phyloP scores from a whole-genome alignment of 2,113 vertebrate genomes.

The Rousettus leschenaultii region DNA sequence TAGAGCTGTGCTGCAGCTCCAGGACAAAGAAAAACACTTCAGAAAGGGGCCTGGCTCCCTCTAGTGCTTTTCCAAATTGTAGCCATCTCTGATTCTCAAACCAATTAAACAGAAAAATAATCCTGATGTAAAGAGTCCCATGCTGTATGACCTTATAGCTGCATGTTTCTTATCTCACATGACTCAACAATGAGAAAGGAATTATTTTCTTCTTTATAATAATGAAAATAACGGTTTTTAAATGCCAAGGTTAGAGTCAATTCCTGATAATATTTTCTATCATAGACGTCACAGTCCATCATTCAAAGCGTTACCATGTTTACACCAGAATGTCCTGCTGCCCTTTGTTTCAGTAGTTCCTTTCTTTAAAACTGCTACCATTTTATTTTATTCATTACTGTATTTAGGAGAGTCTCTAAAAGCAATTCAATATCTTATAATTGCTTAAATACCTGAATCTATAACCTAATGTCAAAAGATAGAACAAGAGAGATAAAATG shows the following conservation, averaged over 20 bases:
- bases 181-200: background rate
- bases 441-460: too few relatives aligned
- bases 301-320: background rate
- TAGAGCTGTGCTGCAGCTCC: background rate
- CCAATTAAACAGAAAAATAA: background rate
- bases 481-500: background rate
- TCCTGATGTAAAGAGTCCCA: background rate
- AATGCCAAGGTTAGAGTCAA: background rate
- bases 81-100: background rate
- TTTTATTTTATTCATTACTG: background rate
- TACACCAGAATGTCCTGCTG: background rate
- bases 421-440: background rate
- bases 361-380: background rate
- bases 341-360: background rate
- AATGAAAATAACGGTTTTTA: background rate
- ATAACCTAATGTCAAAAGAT: background rate
- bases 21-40: constrained; percentile 25
- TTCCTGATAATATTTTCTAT: background rate
- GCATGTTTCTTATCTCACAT: background rate
- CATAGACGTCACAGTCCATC: background rate
- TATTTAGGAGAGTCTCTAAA: background rate
- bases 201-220: background rate
- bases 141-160: background rate
- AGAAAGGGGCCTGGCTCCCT: constrained; percentile 68
- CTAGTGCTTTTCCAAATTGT: constrained; percentile 44